phyloP scores from a whole-genome alignment of 1,140 invertebrate species.

The Polypedilum pembai region DNA sequence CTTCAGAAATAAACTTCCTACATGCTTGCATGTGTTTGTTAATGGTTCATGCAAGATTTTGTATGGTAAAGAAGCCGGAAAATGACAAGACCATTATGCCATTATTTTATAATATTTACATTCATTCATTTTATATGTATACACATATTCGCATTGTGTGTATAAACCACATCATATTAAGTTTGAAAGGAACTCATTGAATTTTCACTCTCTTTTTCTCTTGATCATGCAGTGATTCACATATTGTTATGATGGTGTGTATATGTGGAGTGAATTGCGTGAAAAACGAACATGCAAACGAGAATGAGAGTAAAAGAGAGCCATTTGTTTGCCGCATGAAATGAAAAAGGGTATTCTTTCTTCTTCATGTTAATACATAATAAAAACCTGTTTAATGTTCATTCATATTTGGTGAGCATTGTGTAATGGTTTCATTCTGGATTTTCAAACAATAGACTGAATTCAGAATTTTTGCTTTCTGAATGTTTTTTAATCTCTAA shows the following conservation, averaged over 20 bases:
- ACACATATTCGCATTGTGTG: not conserved
- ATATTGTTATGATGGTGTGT: not conserved
- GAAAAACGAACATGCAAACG: not conserved
- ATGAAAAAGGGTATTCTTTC: not conserved
- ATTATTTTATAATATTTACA: slow-evolving; percentile 15
- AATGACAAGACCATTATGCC: slow-evolving; percentile 11
- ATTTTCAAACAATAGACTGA: too few species aligned
- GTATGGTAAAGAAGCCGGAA: not conserved
- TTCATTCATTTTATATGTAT: not conserved
- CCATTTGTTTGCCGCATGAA: not conserved
- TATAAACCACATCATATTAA: not conserved
- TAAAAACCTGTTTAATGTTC: slow-evolving; percentile 18
- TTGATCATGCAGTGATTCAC: not conserved
- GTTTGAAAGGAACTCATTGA: not conserved
- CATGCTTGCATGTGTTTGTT: not conserved
- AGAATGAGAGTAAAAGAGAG: not conserved
- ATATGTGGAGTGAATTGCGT: slow-evolving; percentile 8
- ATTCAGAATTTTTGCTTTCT: too few species aligned
- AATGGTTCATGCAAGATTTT: not conserved
- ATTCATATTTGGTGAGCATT: not conserved
- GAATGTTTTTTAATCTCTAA: too few species aligned
- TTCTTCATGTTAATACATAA: slow-evolving; percentile 2
- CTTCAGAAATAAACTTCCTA: not conserved
- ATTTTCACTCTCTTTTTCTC: not conserved
- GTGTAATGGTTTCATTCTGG: not conserved